Base-by-base conservation (phyloP, 2,797 vertebrate genomes). In the Odontamblyopus lacepedii region DNA sequence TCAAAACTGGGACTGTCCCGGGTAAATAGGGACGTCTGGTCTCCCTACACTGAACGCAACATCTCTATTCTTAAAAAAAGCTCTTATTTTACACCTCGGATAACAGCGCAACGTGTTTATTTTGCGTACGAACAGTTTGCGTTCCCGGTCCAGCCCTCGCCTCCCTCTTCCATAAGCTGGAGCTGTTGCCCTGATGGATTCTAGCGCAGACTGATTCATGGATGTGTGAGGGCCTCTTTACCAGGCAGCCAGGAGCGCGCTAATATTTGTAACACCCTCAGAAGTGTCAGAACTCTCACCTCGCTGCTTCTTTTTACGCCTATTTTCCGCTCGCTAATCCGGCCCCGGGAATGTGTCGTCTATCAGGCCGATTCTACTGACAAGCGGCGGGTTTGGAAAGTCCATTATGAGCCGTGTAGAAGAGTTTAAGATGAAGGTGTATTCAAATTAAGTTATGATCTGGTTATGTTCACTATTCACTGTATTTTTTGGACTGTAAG, bases 251-350 rank as follows among this genome's bases (percentile, higher is more conserved):
- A 74, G 73, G 85, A 88, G 84, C 87, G 88, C 75, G 80, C 75
- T 89, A 83, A 84, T 87, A 87, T 83, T 87, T 78, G 60, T 86
- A 78, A 88, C 87, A 87, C 84, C 77, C 73, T 61, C 63, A 51
- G 41, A 38, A 77, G 88, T 89, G 84, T 87, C 76, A 89, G 85
- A 89, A 83, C 65, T 89, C 88, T 79, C 88, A 88, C 87, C 75
- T 84, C 41, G 6, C 67, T 57, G 70, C 62, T 70, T 72, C 61
- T 63, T 72, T 72, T 74, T 62, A 56, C 44, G 59, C 23, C 67
- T 18, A 9, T 51, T 30, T 16, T 29, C 38, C 19, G 29, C 70
- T 53, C 55, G 35, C 53, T 57, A 69, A 69, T 59, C 53, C 13
- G 6, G 0, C 9, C 29, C 12, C 15, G 1, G 65, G 9, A 12